Evolutionary conservation across 2,888 invertebrate genomes (phyloP).

Genomic region (Epirrita christyi): DNA sequence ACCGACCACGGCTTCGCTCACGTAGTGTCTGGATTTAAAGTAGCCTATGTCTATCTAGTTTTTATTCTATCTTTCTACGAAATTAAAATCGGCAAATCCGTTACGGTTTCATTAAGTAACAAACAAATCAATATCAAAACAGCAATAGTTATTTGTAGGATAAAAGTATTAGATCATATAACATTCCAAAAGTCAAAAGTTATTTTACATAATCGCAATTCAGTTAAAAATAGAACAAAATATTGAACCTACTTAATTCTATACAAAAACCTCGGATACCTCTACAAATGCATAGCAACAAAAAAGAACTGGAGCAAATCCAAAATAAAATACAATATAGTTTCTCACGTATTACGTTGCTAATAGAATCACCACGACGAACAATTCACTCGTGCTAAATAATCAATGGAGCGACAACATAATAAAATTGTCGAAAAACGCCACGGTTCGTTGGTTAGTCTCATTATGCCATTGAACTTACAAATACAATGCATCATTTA

Average conservation of each 20-base stretch:
- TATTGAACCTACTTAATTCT: not conserved
- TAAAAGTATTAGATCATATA: too few species aligned
- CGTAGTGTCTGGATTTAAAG: too few species aligned
- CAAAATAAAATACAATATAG: not conserved
- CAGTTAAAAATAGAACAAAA: not conserved
- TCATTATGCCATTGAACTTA: constrained; percentile 39
- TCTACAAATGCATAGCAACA: constrained; percentile 7
- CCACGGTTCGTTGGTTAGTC: constrained; percentile 27
- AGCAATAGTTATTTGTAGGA: too few species aligned
- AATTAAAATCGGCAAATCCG: too few species aligned
- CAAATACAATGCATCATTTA: constrained; percentile 35
- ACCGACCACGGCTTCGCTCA: too few species aligned
- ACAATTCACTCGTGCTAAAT: constrained; percentile 26
- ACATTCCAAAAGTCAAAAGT: not conserved
- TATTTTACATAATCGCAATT: not conserved
- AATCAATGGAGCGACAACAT: constrained; percentile 25
- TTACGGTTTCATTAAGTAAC: too few species aligned
- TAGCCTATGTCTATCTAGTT: too few species aligned
- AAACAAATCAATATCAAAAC: too few species aligned
- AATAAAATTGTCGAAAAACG: constrained; percentile 20
- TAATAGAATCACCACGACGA: constrained; percentile 7
- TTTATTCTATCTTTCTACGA: too few species aligned
- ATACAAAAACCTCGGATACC: not conserved
- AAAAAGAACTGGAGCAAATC: not conserved
- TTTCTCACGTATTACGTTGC: constrained; percentile 17